These are phyloP conservation scores for Ursus arctos DNA, from an alignment of 2,113 vertebrate genomes.

Conservation along the genomic window DNA sequence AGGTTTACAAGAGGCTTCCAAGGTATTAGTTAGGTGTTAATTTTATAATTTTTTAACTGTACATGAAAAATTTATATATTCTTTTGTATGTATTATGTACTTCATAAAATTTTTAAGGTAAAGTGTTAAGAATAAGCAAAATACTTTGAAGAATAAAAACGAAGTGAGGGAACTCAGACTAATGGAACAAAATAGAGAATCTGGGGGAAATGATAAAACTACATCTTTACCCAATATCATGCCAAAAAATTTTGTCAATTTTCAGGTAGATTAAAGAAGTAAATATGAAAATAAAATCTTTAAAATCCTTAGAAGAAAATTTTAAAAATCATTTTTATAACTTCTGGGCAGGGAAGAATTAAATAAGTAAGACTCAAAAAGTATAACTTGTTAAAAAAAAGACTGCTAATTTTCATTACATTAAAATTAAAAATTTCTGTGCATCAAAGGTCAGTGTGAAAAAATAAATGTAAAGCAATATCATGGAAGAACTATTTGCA, in stretches of 20 bases:
- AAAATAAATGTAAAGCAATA: not conserved
- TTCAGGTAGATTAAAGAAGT: not conserved
- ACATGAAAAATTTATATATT: not conserved
- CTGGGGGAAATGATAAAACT: not conserved
- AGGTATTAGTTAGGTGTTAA: not conserved
- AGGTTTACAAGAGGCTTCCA: constrained; percentile 11
- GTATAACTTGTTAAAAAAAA: not conserved
- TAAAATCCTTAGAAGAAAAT: not conserved
- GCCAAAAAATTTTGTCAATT: not conserved
- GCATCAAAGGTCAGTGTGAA: not conserved
- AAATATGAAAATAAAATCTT: not conserved
- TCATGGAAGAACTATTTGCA: not conserved
- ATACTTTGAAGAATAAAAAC: not conserved
- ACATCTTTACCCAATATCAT: not conserved
- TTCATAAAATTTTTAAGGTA: not conserved
- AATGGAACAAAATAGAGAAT: not conserved
- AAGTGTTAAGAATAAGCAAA: constrained; percentile 13
- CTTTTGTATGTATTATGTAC: not conserved
- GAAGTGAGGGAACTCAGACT: not conserved
- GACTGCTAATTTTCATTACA: not conserved
- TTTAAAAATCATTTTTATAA: not conserved
- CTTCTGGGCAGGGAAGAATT: not conserved
- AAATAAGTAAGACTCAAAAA: not conserved
- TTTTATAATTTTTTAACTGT: constrained; percentile 11
- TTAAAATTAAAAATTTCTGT: not conserved